These are phyloP conservation scores for Hydrochoerus hydrochaeris DNA, from an alignment of 2,113 vertebrate species.

Conservation along the genomic window DNA sequence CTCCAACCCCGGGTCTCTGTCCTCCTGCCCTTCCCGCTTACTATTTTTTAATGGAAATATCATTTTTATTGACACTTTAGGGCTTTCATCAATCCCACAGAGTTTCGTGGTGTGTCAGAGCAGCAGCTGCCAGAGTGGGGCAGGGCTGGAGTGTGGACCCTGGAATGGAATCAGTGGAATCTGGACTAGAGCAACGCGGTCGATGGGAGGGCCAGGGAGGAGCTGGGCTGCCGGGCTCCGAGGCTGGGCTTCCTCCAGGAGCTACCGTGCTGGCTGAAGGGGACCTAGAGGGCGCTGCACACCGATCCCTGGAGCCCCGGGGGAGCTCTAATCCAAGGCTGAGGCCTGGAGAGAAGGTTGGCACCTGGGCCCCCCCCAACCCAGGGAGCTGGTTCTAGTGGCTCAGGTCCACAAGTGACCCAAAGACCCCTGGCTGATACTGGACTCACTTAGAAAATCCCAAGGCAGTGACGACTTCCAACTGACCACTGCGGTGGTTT, in stretches of 20 bases:
- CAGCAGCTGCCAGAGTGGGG: not conserved
- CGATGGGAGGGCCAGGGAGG: conserved; percentile 65
- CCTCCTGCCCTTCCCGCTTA: too few relatives aligned
- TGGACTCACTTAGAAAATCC: conserved; percentile 92
- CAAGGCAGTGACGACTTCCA: conserved; percentile 89
- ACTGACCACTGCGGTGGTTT: conserved; percentile 92
- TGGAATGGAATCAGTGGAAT: too few relatives aligned
- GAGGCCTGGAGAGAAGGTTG: conserved; percentile 87
- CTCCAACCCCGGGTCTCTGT: too few relatives aligned
- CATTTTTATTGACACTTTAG: too few relatives aligned
- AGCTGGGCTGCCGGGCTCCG: not conserved
- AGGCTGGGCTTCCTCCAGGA: conserved; percentile 57
- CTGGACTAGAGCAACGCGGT: not conserved
- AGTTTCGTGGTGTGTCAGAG: conserved; percentile 54
- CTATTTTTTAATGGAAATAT: too few relatives aligned
- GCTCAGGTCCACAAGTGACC: conserved; percentile 96
- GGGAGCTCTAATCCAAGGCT: conserved; percentile 96
- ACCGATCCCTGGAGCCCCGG: conserved; percentile 95
- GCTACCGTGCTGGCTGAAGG: conserved; percentile 50
- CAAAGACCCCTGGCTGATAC: conserved; percentile 92
- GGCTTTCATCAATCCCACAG: too few relatives aligned
- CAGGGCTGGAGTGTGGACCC: too few relatives aligned
- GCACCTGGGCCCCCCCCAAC: conserved; percentile 24
- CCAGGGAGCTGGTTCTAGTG: conserved; percentile 89
- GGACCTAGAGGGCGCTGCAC: conserved; percentile 86